A percentile compares a stretch with the other conserved stretches of the same genome.
phyloP scores from a whole-genome alignment of 2,113 vertebrate species.

The Glaucomys volans region DNA sequence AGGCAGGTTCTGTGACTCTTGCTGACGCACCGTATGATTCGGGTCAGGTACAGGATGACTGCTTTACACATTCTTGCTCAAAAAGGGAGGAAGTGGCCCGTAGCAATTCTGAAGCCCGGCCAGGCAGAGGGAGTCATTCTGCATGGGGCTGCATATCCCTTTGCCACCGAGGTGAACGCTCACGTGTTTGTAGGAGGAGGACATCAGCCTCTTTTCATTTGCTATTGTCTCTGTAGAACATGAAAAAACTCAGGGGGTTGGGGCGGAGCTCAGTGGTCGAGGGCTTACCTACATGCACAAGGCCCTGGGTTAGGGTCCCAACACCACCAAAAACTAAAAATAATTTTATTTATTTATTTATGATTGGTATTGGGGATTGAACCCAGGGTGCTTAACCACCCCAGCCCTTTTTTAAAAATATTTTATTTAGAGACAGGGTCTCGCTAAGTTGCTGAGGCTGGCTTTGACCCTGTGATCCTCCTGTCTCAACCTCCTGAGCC shows the following conservation, averaged over 20 bases:
- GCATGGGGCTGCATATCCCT: neutral
- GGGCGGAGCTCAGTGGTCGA: neutral
- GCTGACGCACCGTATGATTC: neutral
- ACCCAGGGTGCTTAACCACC: too few species aligned
- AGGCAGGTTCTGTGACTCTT: neutral
- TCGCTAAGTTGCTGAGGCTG: too few species aligned
- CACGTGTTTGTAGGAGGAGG: neutral
- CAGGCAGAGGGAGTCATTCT: neutral
- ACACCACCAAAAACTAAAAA: neutral
- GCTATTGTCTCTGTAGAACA: neutral
- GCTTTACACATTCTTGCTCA: too few species aligned
- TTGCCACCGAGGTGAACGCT: constrained; percentile 3
- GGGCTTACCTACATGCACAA: neutral
- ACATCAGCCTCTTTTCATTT: neutral
- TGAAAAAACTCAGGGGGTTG: neutral
- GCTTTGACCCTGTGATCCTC: too few species aligned
- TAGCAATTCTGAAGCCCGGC: constrained; percentile 25
- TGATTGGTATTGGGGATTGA: too few species aligned
- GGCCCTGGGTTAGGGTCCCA: neutral
- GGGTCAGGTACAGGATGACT: neutral
- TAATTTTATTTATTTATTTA: neutral
- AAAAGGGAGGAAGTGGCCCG: neutral
- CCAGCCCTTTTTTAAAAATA: too few species aligned
- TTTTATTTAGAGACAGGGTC: too few species aligned
- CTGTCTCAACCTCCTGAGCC: too few species aligned